Evolutionary conservation across 2,113 vertebrate species (phyloP).

Genomic region (Cyrtonyx montezumae): DNA sequence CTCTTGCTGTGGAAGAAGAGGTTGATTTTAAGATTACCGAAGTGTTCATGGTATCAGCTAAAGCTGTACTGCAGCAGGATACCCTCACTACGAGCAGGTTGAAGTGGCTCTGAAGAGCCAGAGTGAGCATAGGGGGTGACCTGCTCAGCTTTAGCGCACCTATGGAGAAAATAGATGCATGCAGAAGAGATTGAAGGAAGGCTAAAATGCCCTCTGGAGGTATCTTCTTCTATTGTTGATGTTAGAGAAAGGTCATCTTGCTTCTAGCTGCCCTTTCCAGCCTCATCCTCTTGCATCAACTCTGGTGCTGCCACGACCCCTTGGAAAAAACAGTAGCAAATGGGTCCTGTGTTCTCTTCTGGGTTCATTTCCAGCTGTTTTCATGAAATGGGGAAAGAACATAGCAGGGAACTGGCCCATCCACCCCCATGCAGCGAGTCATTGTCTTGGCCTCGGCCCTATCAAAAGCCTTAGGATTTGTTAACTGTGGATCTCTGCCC

Average conservation of each 20-base stretch:
- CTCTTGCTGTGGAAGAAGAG: neutral
- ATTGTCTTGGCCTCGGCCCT: fast-evolving
- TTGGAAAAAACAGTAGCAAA: neutral
- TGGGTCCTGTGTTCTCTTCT: neutral
- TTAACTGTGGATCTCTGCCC: neutral
- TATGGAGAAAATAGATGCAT: fast-evolving
- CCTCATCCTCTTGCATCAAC: neutral
- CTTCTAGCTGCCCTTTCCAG: neutral
- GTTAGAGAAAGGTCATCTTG: neutral
- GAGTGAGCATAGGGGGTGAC: neutral
- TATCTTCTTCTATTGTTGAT: neutral
- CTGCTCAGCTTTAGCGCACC: neutral
- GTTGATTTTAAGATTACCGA: slow-evolving; percentile 12
- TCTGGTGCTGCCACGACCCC: neutral
- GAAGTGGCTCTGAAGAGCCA: neutral
- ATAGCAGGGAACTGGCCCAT: neutral
- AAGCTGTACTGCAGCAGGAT: neutral
- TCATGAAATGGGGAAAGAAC: neutral
- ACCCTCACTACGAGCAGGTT: neutral
- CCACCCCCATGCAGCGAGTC: neutral
- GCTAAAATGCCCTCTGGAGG: neutral
- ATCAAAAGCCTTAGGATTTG: neutral
- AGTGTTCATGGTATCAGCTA: neutral
- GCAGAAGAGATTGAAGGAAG: neutral
- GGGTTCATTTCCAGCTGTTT: neutral